Conservation (phyloP, 2,888 invertebrate species). For the Apodemia hepburni region DNA sequence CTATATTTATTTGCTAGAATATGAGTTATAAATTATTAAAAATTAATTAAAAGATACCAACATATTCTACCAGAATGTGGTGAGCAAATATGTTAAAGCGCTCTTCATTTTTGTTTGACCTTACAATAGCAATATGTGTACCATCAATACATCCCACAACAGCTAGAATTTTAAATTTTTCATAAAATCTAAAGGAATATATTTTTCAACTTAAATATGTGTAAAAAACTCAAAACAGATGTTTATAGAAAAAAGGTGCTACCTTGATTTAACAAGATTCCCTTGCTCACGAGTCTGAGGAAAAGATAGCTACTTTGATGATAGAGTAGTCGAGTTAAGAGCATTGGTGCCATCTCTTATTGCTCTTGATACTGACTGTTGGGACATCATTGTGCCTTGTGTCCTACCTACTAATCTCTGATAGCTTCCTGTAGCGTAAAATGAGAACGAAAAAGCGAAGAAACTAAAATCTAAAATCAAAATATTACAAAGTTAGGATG, state of each 20-base stretch:
- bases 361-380: slow-evolving; percentile 27
- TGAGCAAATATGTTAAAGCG: not conserved
- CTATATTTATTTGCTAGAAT: no score
- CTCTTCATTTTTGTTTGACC: not conserved
- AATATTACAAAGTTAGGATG: not conserved
- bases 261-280: slow-evolving; percentile 14
- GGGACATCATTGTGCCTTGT: slow-evolving; percentile 25
- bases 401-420: slow-evolving; percentile 24
- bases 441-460: no score
- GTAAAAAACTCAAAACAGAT: not conserved
- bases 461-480: slow-evolving; percentile 12
- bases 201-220: not conserved
- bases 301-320: slow-evolving; percentile 22
- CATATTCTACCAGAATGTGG: no score
- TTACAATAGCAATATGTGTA: not conserved
- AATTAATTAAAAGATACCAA: no score
- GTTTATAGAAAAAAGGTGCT: not conserved
- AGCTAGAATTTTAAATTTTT: not conserved
- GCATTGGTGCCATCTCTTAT: slow-evolving; percentile 25
- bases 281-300: slow-evolving; percentile 22
- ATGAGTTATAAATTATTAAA: no score
- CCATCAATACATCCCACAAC: slow-evolving; percentile 4
- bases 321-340: slow-evolving; percentile 14
- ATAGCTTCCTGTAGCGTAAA: slow-evolving; percentile 28
- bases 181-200: slow-evolving; percentile 2